Evolutionary conservation across 2,113 vertebrate genomes (phyloP).

Genomic region (Myodes glareolus): DNA sequence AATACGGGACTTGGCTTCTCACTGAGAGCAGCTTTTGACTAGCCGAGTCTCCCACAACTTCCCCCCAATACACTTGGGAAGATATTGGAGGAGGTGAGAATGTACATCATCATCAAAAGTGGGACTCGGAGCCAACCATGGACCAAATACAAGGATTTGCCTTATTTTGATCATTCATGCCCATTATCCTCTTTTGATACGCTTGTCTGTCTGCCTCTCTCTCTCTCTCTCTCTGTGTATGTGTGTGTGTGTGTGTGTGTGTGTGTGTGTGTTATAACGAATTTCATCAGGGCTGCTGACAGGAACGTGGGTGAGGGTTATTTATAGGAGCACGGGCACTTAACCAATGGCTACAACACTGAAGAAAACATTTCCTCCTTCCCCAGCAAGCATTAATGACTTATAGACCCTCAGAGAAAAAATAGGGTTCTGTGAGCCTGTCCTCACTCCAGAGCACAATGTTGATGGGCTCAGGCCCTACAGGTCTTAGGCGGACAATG

Average conservation of each 20-base stretch:
- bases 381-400: neutral
- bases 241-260: neutral
- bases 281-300: neutral
- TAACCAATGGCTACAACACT: neutral
- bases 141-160: conserved; percentile 16
- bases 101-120: neutral
- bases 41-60: neutral
- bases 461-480: neutral
- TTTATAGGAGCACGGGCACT: neutral
- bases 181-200: neutral
- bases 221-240: too few species aligned
- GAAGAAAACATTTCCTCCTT: neutral
- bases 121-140: neutral
- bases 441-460: neutral
- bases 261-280: neutral
- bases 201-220: too few species aligned
- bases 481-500: neutral
- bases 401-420: neutral
- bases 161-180: neutral
- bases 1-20: neutral
- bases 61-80: neutral
- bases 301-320: neutral
- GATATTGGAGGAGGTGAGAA: neutral
- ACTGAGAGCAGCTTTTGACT: neutral
- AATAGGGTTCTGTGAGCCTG: neutral